Percentiles rank a stretch among this genome's conserved stretches.
Conservation (phyloP, 1,140 invertebrate genomes). For the Papilio polyxenes region DNA sequence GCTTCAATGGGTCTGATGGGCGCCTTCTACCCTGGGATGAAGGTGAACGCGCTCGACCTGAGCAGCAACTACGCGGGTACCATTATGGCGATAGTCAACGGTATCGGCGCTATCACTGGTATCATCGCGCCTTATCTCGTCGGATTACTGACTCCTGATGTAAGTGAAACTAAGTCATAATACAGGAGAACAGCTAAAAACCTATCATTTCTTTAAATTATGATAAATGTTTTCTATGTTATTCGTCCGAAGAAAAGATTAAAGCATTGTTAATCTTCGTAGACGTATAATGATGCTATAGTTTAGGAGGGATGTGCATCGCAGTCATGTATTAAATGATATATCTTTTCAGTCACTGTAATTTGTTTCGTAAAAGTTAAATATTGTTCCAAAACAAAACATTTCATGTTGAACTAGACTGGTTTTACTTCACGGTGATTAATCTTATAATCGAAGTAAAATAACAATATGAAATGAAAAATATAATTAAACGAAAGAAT, state of each 20-base stretch:
- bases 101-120: slow-evolving; percentile 87
- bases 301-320: too few species aligned
- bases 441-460: slow-evolving; percentile 15
- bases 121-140: slow-evolving; percentile 89
- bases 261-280: too few species aligned
- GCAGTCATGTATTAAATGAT: too few species aligned
- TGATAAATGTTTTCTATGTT: too few species aligned
- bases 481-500: slow-evolving; percentile 8
- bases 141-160: slow-evolving; percentile 87
- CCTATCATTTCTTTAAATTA: too few species aligned
- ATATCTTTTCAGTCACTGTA: neutral
- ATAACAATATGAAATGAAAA: slow-evolving; percentile 24
- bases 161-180: slow-evolving; percentile 71
- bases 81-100: slow-evolving; percentile 90
- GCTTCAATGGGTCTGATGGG: slow-evolving; percentile 87
- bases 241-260: too few species aligned
- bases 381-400: neutral
- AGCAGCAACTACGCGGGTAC: slow-evolving; percentile 89
- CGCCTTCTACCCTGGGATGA: slow-evolving; percentile 85
- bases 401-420: slow-evolving; percentile 3
- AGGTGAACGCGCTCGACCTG: slow-evolving; percentile 89
- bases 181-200: neutral
- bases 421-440: slow-evolving; percentile 16
- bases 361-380: slow-evolving; percentile 17
- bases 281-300: too few species aligned